Percentiles rank a stretch among this genome's conserved stretches.
Conservation (phyloP, 2,797 vertebrate species). For the Malacoraja senta region DNA sequence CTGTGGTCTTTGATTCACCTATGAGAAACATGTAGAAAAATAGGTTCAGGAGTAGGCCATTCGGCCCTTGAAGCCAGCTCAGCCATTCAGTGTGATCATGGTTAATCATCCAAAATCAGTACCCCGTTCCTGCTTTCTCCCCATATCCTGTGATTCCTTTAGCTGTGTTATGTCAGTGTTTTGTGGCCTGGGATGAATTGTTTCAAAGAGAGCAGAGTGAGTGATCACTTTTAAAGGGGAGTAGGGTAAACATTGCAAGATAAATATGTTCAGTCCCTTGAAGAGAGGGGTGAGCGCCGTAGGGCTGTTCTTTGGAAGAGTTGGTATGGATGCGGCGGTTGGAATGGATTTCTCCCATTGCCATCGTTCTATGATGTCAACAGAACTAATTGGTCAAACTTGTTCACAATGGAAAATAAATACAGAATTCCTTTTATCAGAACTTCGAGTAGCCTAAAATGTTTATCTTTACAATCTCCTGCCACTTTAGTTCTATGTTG, state of each 20-base stretch:
- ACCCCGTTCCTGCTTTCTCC: no score
- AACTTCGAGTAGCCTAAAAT: slow-evolving; percentile 8
- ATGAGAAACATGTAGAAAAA: no score
- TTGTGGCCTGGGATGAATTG: not conserved
- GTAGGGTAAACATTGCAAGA: not conserved
- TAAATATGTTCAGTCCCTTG: not conserved
- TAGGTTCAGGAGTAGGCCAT: no score
- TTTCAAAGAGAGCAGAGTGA: not conserved
- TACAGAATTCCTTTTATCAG: not conserved
- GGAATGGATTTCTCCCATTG: not conserved
- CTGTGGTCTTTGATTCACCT: no score
- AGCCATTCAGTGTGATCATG: no score
- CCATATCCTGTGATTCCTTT: no score
- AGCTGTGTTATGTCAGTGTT: not conserved
- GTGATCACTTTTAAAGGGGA: not conserved
- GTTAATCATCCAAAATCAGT: no score
- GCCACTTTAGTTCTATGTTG: not conserved
- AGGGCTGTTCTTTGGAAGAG: not conserved
- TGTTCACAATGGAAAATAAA: slow-evolving; percentile 3
- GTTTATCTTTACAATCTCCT: not conserved
- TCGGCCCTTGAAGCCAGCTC: no score
- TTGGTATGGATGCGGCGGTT: not conserved
- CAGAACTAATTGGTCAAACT: not conserved
- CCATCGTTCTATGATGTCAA: not conserved
- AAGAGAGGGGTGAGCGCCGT: not conserved